Conservation (phyloP, 1,140 invertebrate genomes). For the Leucophenga varia region DNA sequence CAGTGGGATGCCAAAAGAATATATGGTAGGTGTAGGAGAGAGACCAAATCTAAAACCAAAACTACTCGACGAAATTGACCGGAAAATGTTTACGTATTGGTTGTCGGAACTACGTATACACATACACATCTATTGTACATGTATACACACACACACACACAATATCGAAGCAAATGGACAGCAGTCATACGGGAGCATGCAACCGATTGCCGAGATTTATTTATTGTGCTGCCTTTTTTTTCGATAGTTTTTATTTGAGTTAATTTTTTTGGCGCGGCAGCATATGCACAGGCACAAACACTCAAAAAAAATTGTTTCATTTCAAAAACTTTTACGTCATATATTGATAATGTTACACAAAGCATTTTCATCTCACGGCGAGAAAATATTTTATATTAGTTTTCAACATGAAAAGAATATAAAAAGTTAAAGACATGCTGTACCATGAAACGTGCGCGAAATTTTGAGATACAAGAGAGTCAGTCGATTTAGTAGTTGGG, state of each 20-base stretch:
- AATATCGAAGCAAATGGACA: too few species aligned
- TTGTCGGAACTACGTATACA: conserved; percentile 29
- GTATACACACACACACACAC: conserved; percentile 9
- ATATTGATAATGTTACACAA: too few species aligned
- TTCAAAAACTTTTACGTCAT: conserved; percentile 25
- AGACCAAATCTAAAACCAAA: neutral
- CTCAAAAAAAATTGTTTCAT: conserved; percentile 23
- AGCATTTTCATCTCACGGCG: too few species aligned
- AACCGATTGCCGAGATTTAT: conserved; percentile 20
- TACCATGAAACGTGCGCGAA: too few species aligned
- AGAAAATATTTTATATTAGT: too few species aligned
- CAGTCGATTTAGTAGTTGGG: too few species aligned
- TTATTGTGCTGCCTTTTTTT: too few species aligned
- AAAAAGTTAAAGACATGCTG: too few species aligned
- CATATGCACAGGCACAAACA: neutral
- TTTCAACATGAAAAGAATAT: too few species aligned
- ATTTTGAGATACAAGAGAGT: too few species aligned
- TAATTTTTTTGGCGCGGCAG: too few species aligned
- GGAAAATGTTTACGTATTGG: conserved; percentile 53
- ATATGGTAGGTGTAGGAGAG: neutral
- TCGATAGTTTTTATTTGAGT: too few species aligned
- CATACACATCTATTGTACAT: conserved; percentile 21
- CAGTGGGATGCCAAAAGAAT: neutral
- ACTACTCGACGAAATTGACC: conserved; percentile 36
- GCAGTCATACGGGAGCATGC: conserved; percentile 3